phyloP scores from a whole-genome alignment of 2,888 invertebrate genomes.

The Noctua janthe region DNA sequence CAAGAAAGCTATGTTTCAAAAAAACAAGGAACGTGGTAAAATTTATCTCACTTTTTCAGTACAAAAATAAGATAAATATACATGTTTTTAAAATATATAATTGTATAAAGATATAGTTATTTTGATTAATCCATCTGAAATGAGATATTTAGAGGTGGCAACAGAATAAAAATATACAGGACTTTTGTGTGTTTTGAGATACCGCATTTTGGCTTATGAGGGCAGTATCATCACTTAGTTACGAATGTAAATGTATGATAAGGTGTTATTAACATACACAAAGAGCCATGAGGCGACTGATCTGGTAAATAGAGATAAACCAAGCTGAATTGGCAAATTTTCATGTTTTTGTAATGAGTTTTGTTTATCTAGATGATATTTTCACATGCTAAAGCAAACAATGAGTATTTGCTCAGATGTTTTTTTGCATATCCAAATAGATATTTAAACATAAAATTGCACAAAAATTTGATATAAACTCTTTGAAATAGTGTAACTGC shows the following conservation, averaged over 20 bases:
- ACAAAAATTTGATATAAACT: neutral
- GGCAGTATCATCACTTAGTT: constrained; percentile 14
- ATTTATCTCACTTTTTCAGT: neutral
- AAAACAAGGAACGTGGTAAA: neutral
- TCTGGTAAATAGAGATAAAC: constrained; percentile 43
- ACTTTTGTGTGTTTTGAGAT: neutral
- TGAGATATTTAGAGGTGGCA: neutral
- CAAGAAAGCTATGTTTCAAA: neutral
- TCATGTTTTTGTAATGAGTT: constrained; percentile 5
- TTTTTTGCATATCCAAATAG: constrained; percentile 1
- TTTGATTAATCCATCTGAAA: neutral
- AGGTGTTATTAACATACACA: constrained; percentile 14
- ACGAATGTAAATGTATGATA: constrained; percentile 48
- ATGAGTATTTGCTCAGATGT: constrained; percentile 44
- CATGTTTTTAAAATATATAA: neutral
- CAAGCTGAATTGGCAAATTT: constrained; percentile 34
- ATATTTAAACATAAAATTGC: neutral
- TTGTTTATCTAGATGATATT: constrained; percentile 16
- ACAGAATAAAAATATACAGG: neutral
- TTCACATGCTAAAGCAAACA: constrained; percentile 1
- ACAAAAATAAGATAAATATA: neutral
- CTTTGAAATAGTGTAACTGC: neutral
- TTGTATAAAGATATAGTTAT: neutral
- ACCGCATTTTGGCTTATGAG: neutral
- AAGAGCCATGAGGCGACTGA: constrained; percentile 19